phyloP scores from a whole-genome alignment of 2,797 vertebrate species.

The Chloroceryle amazona region DNA sequence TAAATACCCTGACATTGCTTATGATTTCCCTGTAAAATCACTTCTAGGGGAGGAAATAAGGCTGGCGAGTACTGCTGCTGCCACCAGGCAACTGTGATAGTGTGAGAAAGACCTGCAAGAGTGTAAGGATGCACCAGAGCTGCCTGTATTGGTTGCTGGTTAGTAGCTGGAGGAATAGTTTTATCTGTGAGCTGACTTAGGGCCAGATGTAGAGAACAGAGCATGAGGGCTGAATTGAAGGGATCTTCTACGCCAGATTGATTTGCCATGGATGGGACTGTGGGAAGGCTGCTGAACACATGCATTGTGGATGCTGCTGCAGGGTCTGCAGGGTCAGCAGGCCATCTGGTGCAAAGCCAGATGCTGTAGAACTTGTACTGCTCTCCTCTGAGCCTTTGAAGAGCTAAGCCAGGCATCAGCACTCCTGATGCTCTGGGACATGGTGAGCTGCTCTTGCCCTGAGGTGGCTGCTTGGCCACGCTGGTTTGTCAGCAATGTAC shows the following conservation, averaged over 20 bases:
- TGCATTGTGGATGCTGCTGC: neutral
- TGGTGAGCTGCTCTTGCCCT: neutral
- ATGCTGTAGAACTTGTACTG: neutral
- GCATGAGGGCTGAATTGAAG: too few relatives aligned
- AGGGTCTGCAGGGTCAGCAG: neutral
- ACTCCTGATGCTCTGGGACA: neutral
- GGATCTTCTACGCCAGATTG: neutral
- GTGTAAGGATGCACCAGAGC: neutral
- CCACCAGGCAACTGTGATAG: neutral
- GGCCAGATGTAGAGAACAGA: neutral
- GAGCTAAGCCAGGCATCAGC: rapidly evolving
- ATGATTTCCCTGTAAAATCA: neutral
- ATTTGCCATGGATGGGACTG: rapidly evolving
- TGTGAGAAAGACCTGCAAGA: neutral
- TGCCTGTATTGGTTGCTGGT: neutral
- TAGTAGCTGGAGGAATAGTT: neutral
- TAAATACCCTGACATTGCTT: neutral
- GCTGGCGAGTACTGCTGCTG: neutral
- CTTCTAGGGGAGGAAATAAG: neutral
- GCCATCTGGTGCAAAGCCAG: neutral
- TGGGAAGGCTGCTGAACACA: neutral
- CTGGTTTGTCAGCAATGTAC: neutral
- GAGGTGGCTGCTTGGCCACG: neutral
- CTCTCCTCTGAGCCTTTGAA: neutral
- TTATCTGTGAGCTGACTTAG: neutral